A percentile compares a stretch with the other conserved stretches of the same genome.
Evolutionary conservation across 1,140 invertebrate genomes (phyloP).

Genomic region (Archegozetes longisetosus): DNA sequence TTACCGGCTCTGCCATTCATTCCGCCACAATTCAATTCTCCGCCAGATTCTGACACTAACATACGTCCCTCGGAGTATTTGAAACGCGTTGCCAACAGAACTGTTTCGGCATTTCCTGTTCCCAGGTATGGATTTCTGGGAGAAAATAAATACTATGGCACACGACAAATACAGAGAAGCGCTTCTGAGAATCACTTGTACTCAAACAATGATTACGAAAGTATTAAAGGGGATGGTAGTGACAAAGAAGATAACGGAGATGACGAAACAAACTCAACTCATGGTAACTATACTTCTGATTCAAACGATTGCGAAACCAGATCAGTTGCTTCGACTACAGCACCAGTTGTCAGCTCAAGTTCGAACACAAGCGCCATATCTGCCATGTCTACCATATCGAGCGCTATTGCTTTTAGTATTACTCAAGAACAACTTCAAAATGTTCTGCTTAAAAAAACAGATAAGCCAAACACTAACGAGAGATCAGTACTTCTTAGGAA

Average conservation of each 20-base stretch:
- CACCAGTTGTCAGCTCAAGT: slow-evolving; percentile 12
- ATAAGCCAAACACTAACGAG: slow-evolving; percentile 24
- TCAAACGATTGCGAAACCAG: neutral
- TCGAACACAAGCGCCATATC: slow-evolving; percentile 32
- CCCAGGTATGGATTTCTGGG: neutral
- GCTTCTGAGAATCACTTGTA: slow-evolving; percentile 15
- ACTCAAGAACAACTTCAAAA: slow-evolving; percentile 68
- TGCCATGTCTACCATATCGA: slow-evolving; percentile 23
- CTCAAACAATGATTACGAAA: slow-evolving; percentile 11
- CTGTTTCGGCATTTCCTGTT: neutral
- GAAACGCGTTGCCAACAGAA: slow-evolving; percentile 47
- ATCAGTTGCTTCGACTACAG: neutral
- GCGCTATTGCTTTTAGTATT: slow-evolving; percentile 43
- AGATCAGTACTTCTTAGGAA: slow-evolving; percentile 31
- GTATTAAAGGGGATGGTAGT: slow-evolving; percentile 1
- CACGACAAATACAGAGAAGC: slow-evolving; percentile 13
- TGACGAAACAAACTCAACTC: slow-evolving; percentile 21
- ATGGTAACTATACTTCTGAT: slow-evolving; percentile 8
- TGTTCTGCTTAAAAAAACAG: slow-evolving; percentile 55
- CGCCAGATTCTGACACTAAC: slow-evolving; percentile 46
- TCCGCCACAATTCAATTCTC: slow-evolving; percentile 62
- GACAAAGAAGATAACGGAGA: slow-evolving; percentile 6
- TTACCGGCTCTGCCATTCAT: slow-evolving; percentile 55
- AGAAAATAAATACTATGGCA: neutral
- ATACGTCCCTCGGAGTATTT: slow-evolving; percentile 84